Evolutionary conservation across 2,113 vertebrate species (phyloP), one percentile per base, ranked within the genome.

Genomic region (Mola mola): DNA sequence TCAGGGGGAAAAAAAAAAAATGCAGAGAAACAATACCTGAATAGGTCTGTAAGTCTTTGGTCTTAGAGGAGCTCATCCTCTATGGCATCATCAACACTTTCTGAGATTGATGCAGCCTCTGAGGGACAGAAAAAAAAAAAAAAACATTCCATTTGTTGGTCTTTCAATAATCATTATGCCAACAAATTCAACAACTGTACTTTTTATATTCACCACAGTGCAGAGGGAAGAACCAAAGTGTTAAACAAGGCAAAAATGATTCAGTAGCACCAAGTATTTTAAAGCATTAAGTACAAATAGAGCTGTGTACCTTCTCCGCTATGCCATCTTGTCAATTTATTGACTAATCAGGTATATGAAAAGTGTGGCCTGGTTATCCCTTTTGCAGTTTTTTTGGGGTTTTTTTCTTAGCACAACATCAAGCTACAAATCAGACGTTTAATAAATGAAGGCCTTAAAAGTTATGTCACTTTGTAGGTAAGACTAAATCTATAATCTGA

Each of bases 41-140:
- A 57, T 3, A 25, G 66, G n/a, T 15, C 11, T 0, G 15, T 28
- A 7, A 2, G 3, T 66, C 62, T 87, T 86, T 89, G 78, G 70
- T 80, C 67, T 90, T 55, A 86, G 31, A 84, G 67, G 37, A 90
- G 75, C 49, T 93, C 88, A 1, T 92, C 89, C 9, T 88, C 90
- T 29, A 83, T 13, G 50, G 82, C 79, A 44, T 92, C 91, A 40
- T 93, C 92, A 11, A 86, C 87, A 17, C 92, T 93, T 86, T 87
- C 92, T 72, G 92, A 93, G 82, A 92, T 91, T 4, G 92, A 93
- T 24, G 90, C 90, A 29, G 82, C 89, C 84, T 93, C 92, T 93
- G 60, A 51, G 3, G 24, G 1, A 42, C 5, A 34, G 42, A 56
- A 46, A 46, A n/a, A 13, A 77, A 52, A 43, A 5, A 33, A 2